Base-by-base conservation (phyloP, 2,888 invertebrate species). In the Pollenia labialis region DNA sequence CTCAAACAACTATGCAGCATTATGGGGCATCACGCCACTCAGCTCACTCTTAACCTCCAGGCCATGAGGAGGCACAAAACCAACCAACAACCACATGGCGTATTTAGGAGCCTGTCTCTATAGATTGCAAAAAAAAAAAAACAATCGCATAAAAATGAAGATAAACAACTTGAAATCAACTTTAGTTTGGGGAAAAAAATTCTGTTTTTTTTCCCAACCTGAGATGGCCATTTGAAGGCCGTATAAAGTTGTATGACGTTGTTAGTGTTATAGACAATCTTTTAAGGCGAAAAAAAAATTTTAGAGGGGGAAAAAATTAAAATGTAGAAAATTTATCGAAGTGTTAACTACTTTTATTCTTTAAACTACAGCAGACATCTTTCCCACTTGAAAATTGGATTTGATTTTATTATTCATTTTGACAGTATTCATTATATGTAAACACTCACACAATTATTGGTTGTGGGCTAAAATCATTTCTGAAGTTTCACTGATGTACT, bases 191-290 rank as follows among this genome's bases (percentile, higher is more conserved):
- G 18, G 23, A 23, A 23, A 69, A 62, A 71, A 80, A 68, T n/a
- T 66, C 32, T 10, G 2, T 8, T 18, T 79, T 75, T 75, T 68
- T 69, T 69, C 18, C 52, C 68, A 83, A 84, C 62, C 79, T 75
- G 81, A 77, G 80, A 87, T 87, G 84, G 64, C 69, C 84, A 81
- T 88, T 84, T 88, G 88, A 88, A 88, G 88, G 88, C 87, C 87
- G 80, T 80, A 50, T 81, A 50, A 68, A 69, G 74, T 44, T 87
- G 14, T 71, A 23, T 68, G 71, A 74, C 52, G 54, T 80, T 81
- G 81, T 60, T 68, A 72, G 40, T 84, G 60, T 71, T 32, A 18
- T 18, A 60, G 54, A 64, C 81, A 77, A 64, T 56, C 56, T 56
- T 42, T 68, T 62, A 62, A 48, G 52, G 74, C 42, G 71, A 32